Evolutionary conservation across 2,888 invertebrate species (phyloP), one percentile per base, ranked within the genome.

Genomic region (Diplolepis rosae): DNA sequence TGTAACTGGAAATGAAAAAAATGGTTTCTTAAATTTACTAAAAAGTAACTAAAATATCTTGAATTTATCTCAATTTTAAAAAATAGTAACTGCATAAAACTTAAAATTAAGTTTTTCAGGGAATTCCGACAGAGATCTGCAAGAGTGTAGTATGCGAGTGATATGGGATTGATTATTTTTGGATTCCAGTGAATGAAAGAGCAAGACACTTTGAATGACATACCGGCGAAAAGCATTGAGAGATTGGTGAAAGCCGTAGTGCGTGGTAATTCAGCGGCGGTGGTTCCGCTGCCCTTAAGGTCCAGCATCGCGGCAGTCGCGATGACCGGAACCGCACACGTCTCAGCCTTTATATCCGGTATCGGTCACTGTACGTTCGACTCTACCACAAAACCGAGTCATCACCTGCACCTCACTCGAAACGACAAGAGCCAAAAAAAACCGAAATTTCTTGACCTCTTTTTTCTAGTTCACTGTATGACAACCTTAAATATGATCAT

Each of bases 171-270:
- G n/a, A n/a, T n/a, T n/a, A n/a, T n/a, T n/a, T n/a, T n/a, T n/a
- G n/a, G n/a, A n/a, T n/a, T n/a, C n/a, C n/a, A n/a, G n/a, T 35
- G 42, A 32, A 65, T 27, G 11, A 22, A 48, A 18, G 7, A 28
- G 11, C 45, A 13, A 6, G 30, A 65, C 32, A 24, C 24, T 42
- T 42, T 11, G n/a, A 7, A 48, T 90, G 89, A 91, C 90, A 91
- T 94, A 96, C 96, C 96, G 90, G 95, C 95, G 91, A 96, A 96
- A 88, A 97, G 93, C 96, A 97, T 96, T 90, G 96, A 96, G 92
- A 97, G 95, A 91, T 96, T 96, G 90, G 96, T 95, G 90, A 97
- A 96, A 78, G 96, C 95, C 89, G 96, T 96, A 89, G 96, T 94
- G 91, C 96, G 94, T 90, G 94, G 94, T 88, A 96, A 92, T 91